Evolutionary conservation across 1,140 invertebrate genomes (phyloP).

Genomic region (Hesperophylax magnus): DNA sequence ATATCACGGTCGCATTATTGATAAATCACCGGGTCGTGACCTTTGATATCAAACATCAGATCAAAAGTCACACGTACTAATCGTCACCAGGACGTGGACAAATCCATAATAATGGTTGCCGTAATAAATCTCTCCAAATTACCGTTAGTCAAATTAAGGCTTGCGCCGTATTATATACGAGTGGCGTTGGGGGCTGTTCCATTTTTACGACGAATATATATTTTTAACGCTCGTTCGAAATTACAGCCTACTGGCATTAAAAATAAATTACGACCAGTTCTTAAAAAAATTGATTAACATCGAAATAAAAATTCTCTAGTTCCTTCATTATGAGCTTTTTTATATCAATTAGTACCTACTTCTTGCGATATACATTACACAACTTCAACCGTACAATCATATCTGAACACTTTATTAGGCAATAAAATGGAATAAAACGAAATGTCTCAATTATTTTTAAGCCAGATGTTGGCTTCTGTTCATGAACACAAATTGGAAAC

Average conservation of each 20-base stretch:
- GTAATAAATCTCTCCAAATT: conserved; percentile 23
- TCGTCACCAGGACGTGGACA: neutral
- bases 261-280: conserved; percentile 1
- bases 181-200: neutral
- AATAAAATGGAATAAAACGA: no score
- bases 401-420: no score
- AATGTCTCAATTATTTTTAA: no score
- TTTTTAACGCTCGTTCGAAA: conserved; percentile 18
- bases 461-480: no score
- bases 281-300: conserved; percentile 25
- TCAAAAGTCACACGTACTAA: neutral
- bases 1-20: neutral
- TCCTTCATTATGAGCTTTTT: no score
- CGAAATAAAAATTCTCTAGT: conserved; percentile 6
- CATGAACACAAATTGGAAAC: no score
- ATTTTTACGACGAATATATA: conserved; percentile 22
- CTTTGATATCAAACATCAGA: neutral
- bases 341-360: no score
- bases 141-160: neutral
- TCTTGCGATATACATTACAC: no score
- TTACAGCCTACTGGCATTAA: conserved; percentile 11
- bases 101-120: conserved; percentile 10
- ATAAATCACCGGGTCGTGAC: neutral
- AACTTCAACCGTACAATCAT: no score
- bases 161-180: neutral